Conservation (phyloP, 2,888 invertebrate genomes). For the Argyresthia albistria region DNA sequence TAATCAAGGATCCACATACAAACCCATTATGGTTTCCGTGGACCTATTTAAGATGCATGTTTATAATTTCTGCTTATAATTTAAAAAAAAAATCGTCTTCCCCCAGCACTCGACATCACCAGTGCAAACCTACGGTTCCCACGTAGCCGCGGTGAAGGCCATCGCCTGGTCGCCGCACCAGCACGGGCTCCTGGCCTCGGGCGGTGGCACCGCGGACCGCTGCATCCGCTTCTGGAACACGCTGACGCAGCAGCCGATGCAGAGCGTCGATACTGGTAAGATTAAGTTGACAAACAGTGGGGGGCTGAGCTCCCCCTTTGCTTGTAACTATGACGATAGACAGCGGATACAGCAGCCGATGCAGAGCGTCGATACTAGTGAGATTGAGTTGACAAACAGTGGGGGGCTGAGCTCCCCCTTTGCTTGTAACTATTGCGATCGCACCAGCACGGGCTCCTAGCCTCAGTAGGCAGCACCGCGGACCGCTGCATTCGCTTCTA, state of each 20-base stretch:
- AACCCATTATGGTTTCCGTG: no score
- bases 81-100: neutral
- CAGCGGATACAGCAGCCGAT: neutral
- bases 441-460: conserved; percentile 76
- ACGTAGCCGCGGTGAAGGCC: conserved; percentile 97
- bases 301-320: no score
- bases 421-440: no score
- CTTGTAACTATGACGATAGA: no score
- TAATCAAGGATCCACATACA: no score
- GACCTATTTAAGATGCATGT: no score
- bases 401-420: no score
- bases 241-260: conserved; percentile 97
- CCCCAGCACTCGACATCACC: conserved; percentile 87
- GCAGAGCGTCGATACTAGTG: no score
- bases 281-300: no score
- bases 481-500: no score
- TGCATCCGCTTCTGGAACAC: conserved; percentile 99
- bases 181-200: conserved; percentile 95
- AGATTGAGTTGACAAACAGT: no score
- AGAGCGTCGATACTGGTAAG: conserved; percentile 94
- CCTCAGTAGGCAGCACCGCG: no score
- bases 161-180: conserved; percentile 99
- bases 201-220: conserved; percentile 99
- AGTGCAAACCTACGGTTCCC: conserved; percentile 96
- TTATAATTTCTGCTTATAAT: neutral